A percentile compares a stretch with the other conserved stretches of the same genome.
These are phyloP conservation scores for Cephalopholis sonnerati DNA, from an alignment of 2,113 vertebrate species.

Conservation along the genomic window DNA sequence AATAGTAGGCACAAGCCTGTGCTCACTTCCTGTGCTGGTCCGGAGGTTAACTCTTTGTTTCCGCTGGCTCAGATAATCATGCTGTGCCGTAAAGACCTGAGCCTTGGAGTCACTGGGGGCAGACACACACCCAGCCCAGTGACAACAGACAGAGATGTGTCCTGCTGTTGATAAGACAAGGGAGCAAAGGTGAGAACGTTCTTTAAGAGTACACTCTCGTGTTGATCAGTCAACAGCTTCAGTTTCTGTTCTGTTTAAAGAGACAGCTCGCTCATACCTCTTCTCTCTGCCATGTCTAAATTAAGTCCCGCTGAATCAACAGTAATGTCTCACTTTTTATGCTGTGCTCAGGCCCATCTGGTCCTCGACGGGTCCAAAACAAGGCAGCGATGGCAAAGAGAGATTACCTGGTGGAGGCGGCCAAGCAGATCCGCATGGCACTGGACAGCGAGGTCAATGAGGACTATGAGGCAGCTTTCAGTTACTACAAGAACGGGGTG, in stretches of 20 bases:
- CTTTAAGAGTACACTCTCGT: neutral
- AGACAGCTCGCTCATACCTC: neutral
- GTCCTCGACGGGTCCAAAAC: constrained; percentile 75
- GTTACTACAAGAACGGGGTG: constrained; percentile 97
- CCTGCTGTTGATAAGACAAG: constrained; percentile 53
- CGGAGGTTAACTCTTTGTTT: constrained; percentile 67
- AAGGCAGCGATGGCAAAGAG: constrained; percentile 85
- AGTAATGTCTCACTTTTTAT: neutral
- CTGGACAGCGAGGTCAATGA: constrained; percentile 96
- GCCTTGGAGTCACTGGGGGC: constrained; percentile 27
- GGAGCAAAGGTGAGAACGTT: constrained; percentile 67
- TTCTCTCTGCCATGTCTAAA: neutral
- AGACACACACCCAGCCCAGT: constrained; percentile 27
- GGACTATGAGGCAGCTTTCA: constrained; percentile 98
- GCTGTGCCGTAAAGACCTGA: constrained; percentile 41
- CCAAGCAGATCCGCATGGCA: constrained; percentile 95
- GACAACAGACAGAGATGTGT: constrained; percentile 64
- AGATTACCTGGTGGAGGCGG: constrained; percentile 96
- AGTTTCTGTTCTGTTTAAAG: constrained; percentile 12
- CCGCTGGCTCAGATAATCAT: constrained; percentile 60
- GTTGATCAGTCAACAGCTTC: neutral
- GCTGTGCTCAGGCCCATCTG: constrained; percentile 53
- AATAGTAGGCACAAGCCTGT: constrained; percentile 45
- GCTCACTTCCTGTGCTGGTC: constrained; percentile 69
- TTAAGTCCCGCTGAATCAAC: neutral